Conservation (phyloP, 2,797 vertebrate genomes). For the Phaenicophaeus curvirostris region DNA sequence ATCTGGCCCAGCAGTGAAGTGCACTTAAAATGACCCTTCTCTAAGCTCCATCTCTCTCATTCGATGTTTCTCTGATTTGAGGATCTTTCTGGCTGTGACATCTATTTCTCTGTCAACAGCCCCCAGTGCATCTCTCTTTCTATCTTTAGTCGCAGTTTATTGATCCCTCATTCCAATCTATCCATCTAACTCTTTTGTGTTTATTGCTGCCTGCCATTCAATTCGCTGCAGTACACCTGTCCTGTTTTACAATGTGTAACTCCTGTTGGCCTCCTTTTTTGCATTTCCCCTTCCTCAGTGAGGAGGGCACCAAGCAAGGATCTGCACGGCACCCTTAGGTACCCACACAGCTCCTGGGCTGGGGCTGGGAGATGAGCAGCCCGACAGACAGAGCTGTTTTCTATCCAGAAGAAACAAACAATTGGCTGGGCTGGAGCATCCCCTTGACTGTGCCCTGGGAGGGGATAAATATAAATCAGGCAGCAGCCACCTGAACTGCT, state of each 20-base stretch:
- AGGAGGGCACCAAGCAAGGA: not conserved
- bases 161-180: constrained; percentile 41
- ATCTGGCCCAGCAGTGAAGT: not conserved
- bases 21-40: constrained; percentile 25
- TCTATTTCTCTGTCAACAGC: constrained; percentile 48
- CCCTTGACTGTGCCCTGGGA: not conserved
- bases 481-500: not conserved
- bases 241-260: constrained; percentile 9
- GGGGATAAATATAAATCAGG: not conserved
- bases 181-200: constrained; percentile 43
- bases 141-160: constrained; percentile 59
- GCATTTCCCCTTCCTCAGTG: rapidly evolving
- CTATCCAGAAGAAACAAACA: not conserved
- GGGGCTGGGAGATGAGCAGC: not conserved
- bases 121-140: constrained; percentile 5
- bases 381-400: not conserved
- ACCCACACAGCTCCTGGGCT: not conserved
- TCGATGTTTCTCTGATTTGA: not conserved
- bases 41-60: not conserved
- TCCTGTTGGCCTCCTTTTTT: not conserved
- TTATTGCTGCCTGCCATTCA: constrained; percentile 23
- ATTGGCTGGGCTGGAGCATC: not conserved
- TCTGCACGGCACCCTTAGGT: not conserved
- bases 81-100: constrained; percentile 25
- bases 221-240: not conserved